Evolutionary conservation across 1,140 invertebrate species (phyloP), one percentile per base, ranked within the genome.

Genomic region (Penaeus vannamei): DNA sequence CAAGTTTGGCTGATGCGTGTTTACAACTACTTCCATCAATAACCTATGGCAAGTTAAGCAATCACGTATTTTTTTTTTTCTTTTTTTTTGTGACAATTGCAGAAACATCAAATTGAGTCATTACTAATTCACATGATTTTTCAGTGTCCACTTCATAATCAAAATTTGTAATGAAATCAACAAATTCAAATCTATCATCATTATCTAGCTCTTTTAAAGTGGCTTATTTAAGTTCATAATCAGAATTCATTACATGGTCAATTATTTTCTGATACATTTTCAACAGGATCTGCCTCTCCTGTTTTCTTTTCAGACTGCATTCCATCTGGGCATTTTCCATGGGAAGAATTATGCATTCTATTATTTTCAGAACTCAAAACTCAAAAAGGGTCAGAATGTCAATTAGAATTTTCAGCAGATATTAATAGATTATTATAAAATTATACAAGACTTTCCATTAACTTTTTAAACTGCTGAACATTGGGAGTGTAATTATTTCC

Each of bases 401-500:
- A 81, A n/a, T 81, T 81, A 4, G 42, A 42, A 81, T 81, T 81
- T 53, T 59, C 14, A 17, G 79, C 42, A 14, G 14, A 8, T 53
- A 12, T 81, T 59, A 81, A 59, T 22, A 81, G 20, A 81, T 81
- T 81, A 53, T 81, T 81, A 53, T n/a, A 53, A 53, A n/a, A n/a
- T n/a, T n/a, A n/a, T n/a, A 77, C 76, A 53, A 81, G 79, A 20
- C 60, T 81, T 59, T 81, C 60, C 79, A 81, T 81, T 8, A 22
- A 42, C 46, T 53, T 81, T 81, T 81, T 81, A 26, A 81, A 17
- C 7, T 81, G 79, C 46, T 81, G 79, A 46, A 46, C 79, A 81
- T 42, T 81, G 26, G 79, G 79, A 53, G 79, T 81, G 79, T 59
- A 81, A 81, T 81, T 81, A 59, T 81, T 81, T 81, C 79, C 79